Evolutionary conservation across 2,888 invertebrate genomes (phyloP).

Genomic region (Globia sparganii): DNA sequence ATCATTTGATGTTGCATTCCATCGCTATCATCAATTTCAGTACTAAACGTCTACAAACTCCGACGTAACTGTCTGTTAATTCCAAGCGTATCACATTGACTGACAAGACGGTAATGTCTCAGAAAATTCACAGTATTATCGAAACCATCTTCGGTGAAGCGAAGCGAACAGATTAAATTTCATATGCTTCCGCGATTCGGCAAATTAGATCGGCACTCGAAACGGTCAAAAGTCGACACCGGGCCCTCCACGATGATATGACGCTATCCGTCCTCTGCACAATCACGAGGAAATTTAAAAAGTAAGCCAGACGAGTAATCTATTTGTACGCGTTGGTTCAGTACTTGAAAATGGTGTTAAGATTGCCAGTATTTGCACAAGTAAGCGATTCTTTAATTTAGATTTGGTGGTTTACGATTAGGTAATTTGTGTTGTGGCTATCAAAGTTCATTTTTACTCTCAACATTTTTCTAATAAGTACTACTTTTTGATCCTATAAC

Average conservation of each 20-base stretch:
- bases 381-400: constrained; percentile 60
- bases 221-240: constrained; percentile 89
- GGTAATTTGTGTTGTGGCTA: constrained; percentile 30
- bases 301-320: constrained; percentile 68
- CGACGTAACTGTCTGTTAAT: constrained; percentile 5
- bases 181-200: constrained; percentile 88
- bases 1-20: constrained; percentile 12
- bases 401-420: constrained; percentile 35
- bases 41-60: neutral
- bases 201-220: constrained; percentile 89
- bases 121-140: constrained; percentile 63
- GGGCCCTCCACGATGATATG: constrained; percentile 81
- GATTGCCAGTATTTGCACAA: constrained; percentile 51
- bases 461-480: constrained; percentile 4
- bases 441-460: constrained; percentile 14
- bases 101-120: constrained; percentile 60
- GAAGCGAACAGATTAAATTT: constrained; percentile 86
- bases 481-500: constrained; percentile 4
- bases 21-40: neutral
- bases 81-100: constrained; percentile 13
- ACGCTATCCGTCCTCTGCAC: constrained; percentile 78
- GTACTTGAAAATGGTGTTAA: constrained; percentile 64
- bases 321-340: constrained; percentile 70
- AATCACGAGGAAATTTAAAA: constrained; percentile 82
- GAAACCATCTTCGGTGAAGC: constrained; percentile 62